A percentile compares a stretch with the other conserved stretches of the same genome.
These are phyloP conservation scores for Peromyscus leucopus DNA, from an alignment of 2,113 vertebrate species.

Conservation along the genomic window DNA sequence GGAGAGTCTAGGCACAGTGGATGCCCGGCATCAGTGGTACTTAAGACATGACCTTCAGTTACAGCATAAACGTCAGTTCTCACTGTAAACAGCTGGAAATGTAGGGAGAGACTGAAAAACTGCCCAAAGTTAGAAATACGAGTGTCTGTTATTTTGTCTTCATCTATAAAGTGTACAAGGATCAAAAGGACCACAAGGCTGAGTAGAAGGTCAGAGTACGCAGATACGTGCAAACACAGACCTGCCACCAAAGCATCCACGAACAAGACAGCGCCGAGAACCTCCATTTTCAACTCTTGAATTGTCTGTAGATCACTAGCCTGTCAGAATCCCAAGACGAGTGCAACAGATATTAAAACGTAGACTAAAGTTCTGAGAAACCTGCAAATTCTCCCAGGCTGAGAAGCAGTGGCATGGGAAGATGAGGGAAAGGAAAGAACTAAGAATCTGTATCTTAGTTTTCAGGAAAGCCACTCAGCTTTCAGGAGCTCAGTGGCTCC, in stretches of 20 bases:
- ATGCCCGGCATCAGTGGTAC: neutral
- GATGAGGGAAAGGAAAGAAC: neutral
- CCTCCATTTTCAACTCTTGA: neutral
- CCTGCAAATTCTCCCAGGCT: neutral
- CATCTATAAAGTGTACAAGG: neutral
- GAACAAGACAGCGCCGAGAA: neutral
- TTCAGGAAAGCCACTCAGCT: neutral
- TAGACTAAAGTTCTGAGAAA: neutral
- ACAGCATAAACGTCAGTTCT: neutral
- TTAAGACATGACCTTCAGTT: neutral
- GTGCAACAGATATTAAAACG: neutral
- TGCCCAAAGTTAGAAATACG: neutral
- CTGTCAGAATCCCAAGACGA: neutral
- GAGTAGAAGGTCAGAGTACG: neutral
- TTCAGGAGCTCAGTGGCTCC: neutral
- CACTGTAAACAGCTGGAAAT: constrained; percentile 34
- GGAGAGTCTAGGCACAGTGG: neutral
- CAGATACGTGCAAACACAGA: neutral
- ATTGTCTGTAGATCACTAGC: neutral
- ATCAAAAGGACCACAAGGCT: neutral
- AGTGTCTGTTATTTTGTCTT: neutral
- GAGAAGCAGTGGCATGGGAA: neutral
- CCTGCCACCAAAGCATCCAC: neutral
- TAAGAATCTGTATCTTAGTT: neutral
- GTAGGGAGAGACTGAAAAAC: neutral